Conservation (phyloP, 2,888 invertebrate species). For the Odontothrips loti region DNA sequence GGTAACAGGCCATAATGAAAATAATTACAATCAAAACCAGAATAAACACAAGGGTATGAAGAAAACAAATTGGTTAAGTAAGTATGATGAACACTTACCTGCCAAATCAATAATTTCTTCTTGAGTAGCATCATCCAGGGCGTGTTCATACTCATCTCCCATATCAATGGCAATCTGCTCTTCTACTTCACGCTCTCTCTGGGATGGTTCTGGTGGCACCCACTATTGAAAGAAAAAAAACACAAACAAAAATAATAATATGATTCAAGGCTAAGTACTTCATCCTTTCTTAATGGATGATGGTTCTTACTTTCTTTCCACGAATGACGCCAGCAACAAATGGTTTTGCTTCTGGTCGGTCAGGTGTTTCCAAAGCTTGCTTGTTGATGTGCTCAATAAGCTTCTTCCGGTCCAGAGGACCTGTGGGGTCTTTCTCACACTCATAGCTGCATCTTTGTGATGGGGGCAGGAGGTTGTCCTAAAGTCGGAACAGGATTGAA, state of each 20-base stretch:
- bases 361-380: constrained; percentile 96
- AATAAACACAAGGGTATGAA: neutral
- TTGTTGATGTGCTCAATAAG: constrained; percentile 95
- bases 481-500: constrained; percentile 44
- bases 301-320: constrained; percentile 73
- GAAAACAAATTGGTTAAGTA: neutral
- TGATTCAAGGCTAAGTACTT: constrained; percentile 28
- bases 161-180: constrained; percentile 91
- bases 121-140: constrained; percentile 81
- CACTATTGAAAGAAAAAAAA: constrained; percentile 55
- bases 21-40: constrained; percentile 2
- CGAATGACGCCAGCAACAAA: constrained; percentile 84
- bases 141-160: constrained; percentile 90
- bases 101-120: constrained; percentile 98
- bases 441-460: constrained; percentile 93
- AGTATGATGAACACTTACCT: constrained; percentile 51
- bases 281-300: constrained; percentile 1
- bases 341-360: constrained; percentile 92
- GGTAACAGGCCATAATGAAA: constrained; percentile 6
- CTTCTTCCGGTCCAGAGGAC: constrained; percentile 91
- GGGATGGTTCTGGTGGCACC: constrained; percentile 64
- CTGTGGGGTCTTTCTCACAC: constrained; percentile 92
- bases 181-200: constrained; percentile 71
- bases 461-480: constrained; percentile 97
- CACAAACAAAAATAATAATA: constrained; percentile 27